Evolutionary conservation across 2,113 vertebrate species (phyloP).

Genomic region (Megaleporinus macrocephalus): DNA sequence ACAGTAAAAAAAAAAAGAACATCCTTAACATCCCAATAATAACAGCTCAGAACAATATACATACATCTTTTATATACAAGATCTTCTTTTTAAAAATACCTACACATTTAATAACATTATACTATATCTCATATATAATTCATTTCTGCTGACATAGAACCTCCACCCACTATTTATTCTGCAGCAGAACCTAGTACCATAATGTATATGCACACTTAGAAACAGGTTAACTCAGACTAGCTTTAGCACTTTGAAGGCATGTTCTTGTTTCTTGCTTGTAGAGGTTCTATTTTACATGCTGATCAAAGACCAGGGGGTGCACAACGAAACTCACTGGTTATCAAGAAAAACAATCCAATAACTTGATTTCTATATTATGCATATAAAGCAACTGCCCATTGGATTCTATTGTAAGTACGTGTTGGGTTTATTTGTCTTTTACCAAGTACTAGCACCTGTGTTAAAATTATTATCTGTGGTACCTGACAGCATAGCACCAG

Average conservation of each 20-base stretch:
- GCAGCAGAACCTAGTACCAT: conserved; percentile 49
- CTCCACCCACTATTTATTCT: conserved; percentile 37
- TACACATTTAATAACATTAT: conserved; percentile 83
- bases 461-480: neutral
- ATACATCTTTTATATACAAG: conserved; percentile 79
- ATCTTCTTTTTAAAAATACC: conserved; percentile 74
- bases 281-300: neutral
- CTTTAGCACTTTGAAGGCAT: neutral
- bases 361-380: neutral
- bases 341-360: neutral
- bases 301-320: neutral
- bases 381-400: neutral
- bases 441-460: neutral
- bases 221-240: conserved; percentile 15
- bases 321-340: neutral
- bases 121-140: conserved; percentile 23
- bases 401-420: neutral
- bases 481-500: neutral
- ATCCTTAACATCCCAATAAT: conserved; percentile 58
- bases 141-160: conserved; percentile 18
- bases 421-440: neutral
- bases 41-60: conserved; percentile 72
- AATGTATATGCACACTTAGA: conserved; percentile 14
- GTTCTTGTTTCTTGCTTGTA: neutral
- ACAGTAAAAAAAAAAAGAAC: conserved; percentile 64